Evolutionary conservation across 2,888 invertebrate genomes (phyloP), one percentile per base, ranked within the genome.

Genomic region (Chrysotoxum bicinctum): DNA sequence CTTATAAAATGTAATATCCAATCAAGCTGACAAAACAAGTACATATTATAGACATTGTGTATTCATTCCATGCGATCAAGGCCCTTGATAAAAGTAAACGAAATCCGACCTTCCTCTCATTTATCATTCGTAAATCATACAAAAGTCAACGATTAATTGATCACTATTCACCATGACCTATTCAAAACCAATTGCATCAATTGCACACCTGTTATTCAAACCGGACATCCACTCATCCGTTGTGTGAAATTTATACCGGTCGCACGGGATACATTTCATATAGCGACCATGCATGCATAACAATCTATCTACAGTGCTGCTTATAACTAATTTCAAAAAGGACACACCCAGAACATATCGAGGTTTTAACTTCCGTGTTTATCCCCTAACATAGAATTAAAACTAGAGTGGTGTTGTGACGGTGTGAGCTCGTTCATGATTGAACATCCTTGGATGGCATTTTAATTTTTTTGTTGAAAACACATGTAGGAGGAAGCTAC

Each of bases 161-260:
- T 84, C 75, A 35, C 58, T 58, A 14, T n/a, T 58, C 56, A 72
- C 84, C 79, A 70, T 84, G 84, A 84, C 75, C 84, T 70, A 84
- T 40, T 79, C 64, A 64, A 69, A 21, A 40, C 43, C 50, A 32
- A 45, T 66, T 74, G 69, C 62, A 52, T 37, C 68, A 50, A 75
- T 72, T 32, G 84, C 60, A 75, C 84, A 84, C 84, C 84, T 84
- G 84, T 79, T 84, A 58, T 58, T 54, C 60, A 68, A 79, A 79
- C 84, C 84, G 84, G 84, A 84, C 84, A 84, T 84, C 72, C 84
- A 79, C 75, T 79, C 79, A 70, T 72, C 74, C 73, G 69, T 64
- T 37, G 56, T 58, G 40, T 37, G 5, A 58, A 21, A 37, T 45
- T 32, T 54, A 32, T 68, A 74, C 68, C 70, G 75, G 81, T 81